Evolutionary conservation across 2,888 invertebrate species (phyloP).

Genomic region (Melikaiella ostensackeni): DNA sequence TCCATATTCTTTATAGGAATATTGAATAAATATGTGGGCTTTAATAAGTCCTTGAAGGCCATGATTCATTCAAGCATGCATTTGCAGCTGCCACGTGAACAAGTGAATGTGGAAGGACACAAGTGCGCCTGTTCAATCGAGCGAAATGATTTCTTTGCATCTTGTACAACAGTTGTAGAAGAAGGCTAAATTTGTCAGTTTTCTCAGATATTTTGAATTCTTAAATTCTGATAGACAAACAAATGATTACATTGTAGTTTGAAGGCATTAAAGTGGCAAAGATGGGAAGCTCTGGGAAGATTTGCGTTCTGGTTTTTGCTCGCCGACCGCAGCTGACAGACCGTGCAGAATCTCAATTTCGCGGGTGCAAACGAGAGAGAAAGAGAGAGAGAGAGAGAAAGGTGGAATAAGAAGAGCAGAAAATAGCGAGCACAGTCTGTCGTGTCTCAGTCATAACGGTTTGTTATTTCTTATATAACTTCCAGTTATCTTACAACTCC

Average conservation of each 20-base stretch:
- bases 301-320: slow-evolving; percentile 33
- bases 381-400: background rate
- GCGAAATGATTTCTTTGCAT: background rate
- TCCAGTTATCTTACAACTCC: slow-evolving; percentile 19
- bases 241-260: slow-evolving; percentile 25
- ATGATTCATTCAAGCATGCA: slow-evolving; percentile 4
- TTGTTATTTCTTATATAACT: slow-evolving; percentile 36
- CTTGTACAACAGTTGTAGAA: background rate
- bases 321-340: slow-evolving; percentile 35
- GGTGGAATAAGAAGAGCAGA: slow-evolving; percentile 28
- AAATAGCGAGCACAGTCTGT: slow-evolving; percentile 34
- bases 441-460: slow-evolving; percentile 36
- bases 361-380: slow-evolving; percentile 44
- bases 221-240: background rate
- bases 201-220: background rate
- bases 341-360: slow-evolving; percentile 32
- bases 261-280: slow-evolving; percentile 27
- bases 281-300: slow-evolving; percentile 32
- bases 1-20: background rate
- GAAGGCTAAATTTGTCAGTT: background rate
- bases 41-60: background rate
- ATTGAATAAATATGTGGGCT: background rate
- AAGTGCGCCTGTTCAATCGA: background rate
- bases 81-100: background rate
- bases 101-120: slow-evolving; percentile 17